phyloP scores from a whole-genome alignment of 2,888 invertebrate genomes.

The Scaptodrosophila latifasciaeformis region DNA sequence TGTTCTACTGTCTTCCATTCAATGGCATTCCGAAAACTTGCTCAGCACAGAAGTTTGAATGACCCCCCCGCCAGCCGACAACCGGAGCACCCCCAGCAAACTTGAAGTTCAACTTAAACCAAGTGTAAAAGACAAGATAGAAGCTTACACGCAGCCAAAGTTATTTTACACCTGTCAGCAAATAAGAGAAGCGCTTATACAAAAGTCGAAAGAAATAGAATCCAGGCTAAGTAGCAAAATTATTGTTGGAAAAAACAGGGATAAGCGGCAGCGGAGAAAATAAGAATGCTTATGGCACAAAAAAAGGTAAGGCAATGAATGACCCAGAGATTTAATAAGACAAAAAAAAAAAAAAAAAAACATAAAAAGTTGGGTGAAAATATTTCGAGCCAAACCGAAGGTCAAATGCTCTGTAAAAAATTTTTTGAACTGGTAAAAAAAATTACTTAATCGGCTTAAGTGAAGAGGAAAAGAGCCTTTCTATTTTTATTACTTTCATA shows the following conservation, averaged over 20 bases:
- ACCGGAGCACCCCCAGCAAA: too few relatives aligned
- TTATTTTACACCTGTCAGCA: slow-evolving; percentile 66
- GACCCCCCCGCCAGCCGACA: neutral
- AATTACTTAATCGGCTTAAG: too few relatives aligned
- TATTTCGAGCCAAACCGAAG: too few relatives aligned
- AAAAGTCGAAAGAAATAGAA: slow-evolving; percentile 61
- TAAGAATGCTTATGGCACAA: neutral
- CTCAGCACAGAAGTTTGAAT: too few relatives aligned
- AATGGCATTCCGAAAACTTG: too few relatives aligned
- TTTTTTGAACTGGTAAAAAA: slow-evolving; percentile 16
- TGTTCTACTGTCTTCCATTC: slow-evolving; percentile 39
- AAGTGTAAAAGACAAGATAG: neutral
- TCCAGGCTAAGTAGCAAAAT: slow-evolving; percentile 61
- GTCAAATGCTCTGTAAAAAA: slow-evolving; percentile 14
- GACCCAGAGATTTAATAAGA: too few relatives aligned
- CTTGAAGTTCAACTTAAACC: too few relatives aligned
- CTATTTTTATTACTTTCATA: too few relatives aligned
- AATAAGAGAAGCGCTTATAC: slow-evolving; percentile 55
- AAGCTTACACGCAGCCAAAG: slow-evolving; percentile 20
- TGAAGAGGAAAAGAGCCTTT: too few relatives aligned
- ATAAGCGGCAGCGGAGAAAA: slow-evolving; percentile 27
- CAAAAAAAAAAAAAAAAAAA: neutral
- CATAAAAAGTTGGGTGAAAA: neutral
- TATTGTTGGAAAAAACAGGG: slow-evolving; percentile 37
- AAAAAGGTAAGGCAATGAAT: too few relatives aligned